Conservation (phyloP, 2,113 vertebrate species). For the Progne subis region DNA sequence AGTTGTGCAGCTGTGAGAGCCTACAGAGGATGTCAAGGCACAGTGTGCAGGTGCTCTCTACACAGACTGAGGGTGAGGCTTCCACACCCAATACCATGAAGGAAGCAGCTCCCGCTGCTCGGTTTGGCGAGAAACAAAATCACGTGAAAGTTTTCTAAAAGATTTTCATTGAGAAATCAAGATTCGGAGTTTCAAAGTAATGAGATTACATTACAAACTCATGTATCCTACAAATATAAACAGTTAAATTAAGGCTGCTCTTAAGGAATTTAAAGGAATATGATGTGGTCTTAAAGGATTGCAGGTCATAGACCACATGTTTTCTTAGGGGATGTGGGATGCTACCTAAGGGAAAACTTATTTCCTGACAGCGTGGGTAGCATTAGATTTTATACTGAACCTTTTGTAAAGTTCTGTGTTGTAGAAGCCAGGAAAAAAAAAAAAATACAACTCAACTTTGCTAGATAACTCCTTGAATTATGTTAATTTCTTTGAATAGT, state of each 20-base stretch:
- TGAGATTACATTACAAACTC: neutral
- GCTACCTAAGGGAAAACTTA: constrained; percentile 7
- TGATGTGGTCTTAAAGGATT: neutral
- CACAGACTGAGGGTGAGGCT: neutral
- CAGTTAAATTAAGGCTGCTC: neutral
- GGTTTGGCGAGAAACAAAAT: neutral
- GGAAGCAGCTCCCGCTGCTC: neutral
- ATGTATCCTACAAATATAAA: neutral
- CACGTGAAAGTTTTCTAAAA: neutral
- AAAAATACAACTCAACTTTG: neutral
- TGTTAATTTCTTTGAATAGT: neutral
- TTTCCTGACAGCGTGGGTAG: constrained; percentile 37
- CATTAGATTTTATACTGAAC: neutral
- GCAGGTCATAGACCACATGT: neutral
- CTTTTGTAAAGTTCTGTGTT: neutral
- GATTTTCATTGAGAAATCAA: neutral
- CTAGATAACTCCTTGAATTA: neutral
- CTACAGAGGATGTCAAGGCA: neutral
- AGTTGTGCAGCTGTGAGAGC: neutral
- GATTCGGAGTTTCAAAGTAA: neutral
- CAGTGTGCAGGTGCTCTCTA: fast-evolving
- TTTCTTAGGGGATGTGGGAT: constrained; percentile 12
- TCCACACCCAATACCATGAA: neutral
- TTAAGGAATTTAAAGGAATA: neutral
- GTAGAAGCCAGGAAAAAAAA: neutral